Evolutionary conservation across 2,797 vertebrate species (phyloP).

Genomic region (Tarsius wallacei): DNA sequence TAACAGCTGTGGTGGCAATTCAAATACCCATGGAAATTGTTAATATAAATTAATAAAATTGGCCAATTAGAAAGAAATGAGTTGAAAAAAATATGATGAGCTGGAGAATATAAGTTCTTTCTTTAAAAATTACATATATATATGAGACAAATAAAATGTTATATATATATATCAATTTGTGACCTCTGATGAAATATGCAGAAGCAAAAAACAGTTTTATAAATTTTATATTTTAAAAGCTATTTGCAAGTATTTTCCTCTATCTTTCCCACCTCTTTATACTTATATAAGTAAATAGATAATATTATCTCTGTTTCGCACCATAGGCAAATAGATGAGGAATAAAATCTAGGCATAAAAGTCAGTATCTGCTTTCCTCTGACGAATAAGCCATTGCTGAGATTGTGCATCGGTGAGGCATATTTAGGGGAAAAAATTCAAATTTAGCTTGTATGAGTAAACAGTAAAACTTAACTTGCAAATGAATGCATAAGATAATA

Average conservation of each 20-base stretch:
- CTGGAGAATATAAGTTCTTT: neutral
- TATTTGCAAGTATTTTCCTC: neutral
- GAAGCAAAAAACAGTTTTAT: neutral
- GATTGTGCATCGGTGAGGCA: neutral
- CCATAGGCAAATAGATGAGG: neutral
- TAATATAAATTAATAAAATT: neutral
- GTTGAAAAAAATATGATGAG: neutral
- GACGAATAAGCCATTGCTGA: neutral
- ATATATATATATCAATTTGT: neutral
- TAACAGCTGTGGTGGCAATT: neutral
- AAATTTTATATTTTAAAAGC: neutral
- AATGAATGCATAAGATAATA: neutral
- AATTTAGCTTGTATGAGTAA: neutral
- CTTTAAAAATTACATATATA: neutral
- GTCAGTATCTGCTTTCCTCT: neutral
- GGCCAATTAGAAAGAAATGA: neutral
- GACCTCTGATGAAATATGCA: neutral
- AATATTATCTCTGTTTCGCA: neutral
- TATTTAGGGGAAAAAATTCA: neutral
- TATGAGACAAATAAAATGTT: too few species aligned
- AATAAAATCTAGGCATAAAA: neutral
- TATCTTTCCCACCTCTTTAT: neutral
- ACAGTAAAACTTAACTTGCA: constrained; percentile 21
- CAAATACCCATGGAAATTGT: neutral
- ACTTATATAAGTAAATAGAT: neutral